Conservation (phyloP, 2,888 invertebrate species). For the Callinectes sapidus region DNA sequence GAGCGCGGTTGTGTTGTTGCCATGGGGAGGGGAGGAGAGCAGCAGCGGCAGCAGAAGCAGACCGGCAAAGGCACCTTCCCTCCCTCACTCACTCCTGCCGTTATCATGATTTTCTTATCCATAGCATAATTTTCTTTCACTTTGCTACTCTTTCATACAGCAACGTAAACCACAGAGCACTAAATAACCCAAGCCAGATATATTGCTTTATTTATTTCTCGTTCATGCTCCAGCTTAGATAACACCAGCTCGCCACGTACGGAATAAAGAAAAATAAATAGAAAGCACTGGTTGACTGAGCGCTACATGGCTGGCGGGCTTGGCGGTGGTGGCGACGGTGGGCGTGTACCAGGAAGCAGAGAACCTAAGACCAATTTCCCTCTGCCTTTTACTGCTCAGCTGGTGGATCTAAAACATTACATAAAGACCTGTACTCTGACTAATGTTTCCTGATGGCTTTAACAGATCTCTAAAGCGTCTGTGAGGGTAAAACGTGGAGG, state of each 20-base stretch:
- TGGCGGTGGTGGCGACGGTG: not conserved
- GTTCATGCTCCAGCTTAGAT: not conserved
- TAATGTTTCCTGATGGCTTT: not conserved
- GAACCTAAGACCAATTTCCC: constrained; percentile 12
- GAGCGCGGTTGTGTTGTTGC: constrained; percentile 5
- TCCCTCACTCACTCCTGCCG: constrained; percentile 12
- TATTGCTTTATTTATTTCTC: not conserved
- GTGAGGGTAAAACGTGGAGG: not conserved
- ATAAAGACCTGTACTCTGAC: not conserved
- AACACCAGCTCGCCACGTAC: not conserved
- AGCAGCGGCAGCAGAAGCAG: not conserved
- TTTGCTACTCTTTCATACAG: not conserved
- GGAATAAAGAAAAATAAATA: not conserved
- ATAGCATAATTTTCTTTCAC: not conserved
- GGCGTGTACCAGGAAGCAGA: constrained; percentile 19
- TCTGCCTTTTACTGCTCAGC: not conserved
- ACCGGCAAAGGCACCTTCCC: constrained; percentile 25
- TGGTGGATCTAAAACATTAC: constrained; percentile 10
- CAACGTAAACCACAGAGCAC: not conserved
- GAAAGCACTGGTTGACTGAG: not conserved
- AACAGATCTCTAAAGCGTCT: not conserved
- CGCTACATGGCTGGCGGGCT: not conserved
- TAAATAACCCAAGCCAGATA: not conserved
- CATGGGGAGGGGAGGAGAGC: constrained; percentile 1
- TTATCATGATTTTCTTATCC: not conserved